phyloP scores from a whole-genome alignment of 2,113 vertebrate genomes.

The Lepus timidus region DNA sequence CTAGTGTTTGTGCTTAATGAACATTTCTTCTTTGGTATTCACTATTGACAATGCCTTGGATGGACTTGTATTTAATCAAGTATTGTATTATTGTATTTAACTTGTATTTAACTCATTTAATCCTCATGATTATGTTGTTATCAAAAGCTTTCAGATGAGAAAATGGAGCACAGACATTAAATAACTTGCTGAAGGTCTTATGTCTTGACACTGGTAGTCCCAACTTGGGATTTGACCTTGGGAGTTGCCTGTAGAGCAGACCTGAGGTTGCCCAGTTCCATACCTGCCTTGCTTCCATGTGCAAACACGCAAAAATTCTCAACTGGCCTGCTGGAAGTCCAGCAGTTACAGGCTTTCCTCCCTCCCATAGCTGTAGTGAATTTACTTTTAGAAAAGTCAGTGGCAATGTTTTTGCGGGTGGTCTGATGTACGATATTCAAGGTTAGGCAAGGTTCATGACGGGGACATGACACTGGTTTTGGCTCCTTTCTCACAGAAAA shows the following conservation, averaged over 20 bases:
- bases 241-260: not conserved
- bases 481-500: constrained; percentile 60
- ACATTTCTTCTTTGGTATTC: not conserved
- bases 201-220: fast-evolving
- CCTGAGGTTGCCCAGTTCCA: fast-evolving
- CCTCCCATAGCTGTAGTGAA: not conserved
- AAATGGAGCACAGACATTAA: not conserved
- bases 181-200: not conserved
- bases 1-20: not conserved
- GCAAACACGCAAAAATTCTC: not conserved
- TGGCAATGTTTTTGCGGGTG: constrained; percentile 82
- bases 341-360: constrained; percentile 12
- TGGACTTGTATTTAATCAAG: not conserved
- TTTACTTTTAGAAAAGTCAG: constrained; percentile 37
- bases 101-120: not conserved
- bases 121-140: not conserved
- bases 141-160: not conserved
- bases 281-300: not conserved
- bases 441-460: constrained; percentile 18
- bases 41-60: not conserved
- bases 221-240: too few species aligned
- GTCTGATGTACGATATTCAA: constrained; percentile 67
- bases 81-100: too few species aligned
- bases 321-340: not conserved
- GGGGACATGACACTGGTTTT: constrained; percentile 42